phyloP scores from a whole-genome alignment of 2,797 vertebrate species.

The Cryptoprocta ferox region DNA sequence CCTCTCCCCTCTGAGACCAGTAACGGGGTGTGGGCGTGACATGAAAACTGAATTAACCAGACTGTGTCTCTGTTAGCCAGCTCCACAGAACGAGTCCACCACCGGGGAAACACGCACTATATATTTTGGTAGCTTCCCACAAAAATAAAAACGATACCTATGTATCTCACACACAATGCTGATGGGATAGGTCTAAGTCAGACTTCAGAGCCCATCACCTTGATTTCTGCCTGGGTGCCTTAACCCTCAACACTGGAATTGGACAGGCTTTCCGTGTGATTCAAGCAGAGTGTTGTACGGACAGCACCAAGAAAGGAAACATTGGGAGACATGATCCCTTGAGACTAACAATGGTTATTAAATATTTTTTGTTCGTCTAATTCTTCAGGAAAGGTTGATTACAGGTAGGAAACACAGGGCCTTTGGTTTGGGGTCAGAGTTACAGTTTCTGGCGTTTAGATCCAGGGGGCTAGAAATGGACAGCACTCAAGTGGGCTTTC shows the following conservation, averaged over 20 bases:
- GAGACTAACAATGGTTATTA: not conserved
- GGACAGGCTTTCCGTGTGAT: not conserved
- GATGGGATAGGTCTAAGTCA: not conserved
- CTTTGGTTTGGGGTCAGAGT: not conserved
- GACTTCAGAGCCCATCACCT: not conserved
- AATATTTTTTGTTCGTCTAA: not conserved
- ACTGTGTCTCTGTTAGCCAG: not conserved
- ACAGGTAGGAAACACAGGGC: not conserved
- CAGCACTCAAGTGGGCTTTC: not conserved
- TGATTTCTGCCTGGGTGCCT: not conserved
- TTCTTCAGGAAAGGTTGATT: not conserved
- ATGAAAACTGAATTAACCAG: not conserved
- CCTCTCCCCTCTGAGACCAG: not conserved
- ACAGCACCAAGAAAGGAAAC: not conserved
- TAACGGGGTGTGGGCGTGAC: not conserved
- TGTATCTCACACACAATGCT: not conserved
- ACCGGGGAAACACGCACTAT: not conserved
- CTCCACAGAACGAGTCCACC: not conserved
- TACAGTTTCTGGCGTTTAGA: not conserved
- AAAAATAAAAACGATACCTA: not conserved
- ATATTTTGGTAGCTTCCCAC: not conserved
- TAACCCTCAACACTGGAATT: not conserved
- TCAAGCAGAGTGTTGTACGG: not conserved
- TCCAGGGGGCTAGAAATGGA: not conserved
- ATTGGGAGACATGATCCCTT: too few relatives aligned